Evolutionary conservation across 2,888 invertebrate genomes (phyloP).

Genomic region (Hanleya hanleyi): DNA sequence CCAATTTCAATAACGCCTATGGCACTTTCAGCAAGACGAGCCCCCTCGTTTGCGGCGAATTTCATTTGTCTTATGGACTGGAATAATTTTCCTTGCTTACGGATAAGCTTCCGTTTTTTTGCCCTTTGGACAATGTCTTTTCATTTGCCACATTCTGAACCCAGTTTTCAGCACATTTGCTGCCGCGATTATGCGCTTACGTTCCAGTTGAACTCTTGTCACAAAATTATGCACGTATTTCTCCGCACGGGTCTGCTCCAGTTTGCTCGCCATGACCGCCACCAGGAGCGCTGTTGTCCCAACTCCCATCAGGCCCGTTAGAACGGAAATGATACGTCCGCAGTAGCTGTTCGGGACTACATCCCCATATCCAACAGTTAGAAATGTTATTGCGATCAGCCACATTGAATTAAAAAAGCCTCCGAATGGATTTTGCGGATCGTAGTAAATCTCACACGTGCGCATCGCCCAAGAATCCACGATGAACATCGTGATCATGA

Average conservation of each 20-base stretch:
- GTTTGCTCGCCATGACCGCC: slow-evolving; percentile 55
- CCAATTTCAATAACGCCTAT: slow-evolving; percentile 2
- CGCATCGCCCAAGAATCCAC: slow-evolving; percentile 63
- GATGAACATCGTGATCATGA: slow-evolving; percentile 55
- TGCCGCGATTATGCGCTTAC: slow-evolving; percentile 50
- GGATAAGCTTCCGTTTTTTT: neutral
- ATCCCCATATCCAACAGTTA: slow-evolving; percentile 64
- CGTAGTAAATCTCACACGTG: slow-evolving; percentile 62
- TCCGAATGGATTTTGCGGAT: slow-evolving; percentile 33
- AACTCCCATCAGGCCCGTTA: slow-evolving; percentile 58
- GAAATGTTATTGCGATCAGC: slow-evolving; percentile 61
- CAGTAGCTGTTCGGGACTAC: slow-evolving; percentile 58
- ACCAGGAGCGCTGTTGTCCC: slow-evolving; percentile 60
- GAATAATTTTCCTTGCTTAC: neutral
- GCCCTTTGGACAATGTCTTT: slow-evolving; percentile 73
- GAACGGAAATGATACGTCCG: slow-evolving; percentile 59
- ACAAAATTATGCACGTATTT: slow-evolving; percentile 62
- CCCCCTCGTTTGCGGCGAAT: neutral
- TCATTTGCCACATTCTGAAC: slow-evolving; percentile 44
- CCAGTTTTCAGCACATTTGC: slow-evolving; percentile 57
- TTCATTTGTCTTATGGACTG: slow-evolving; percentile 2
- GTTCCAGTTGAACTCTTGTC: slow-evolving; percentile 53
- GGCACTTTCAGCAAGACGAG: neutral
- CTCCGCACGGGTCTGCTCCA: slow-evolving; percentile 58
- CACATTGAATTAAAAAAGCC: slow-evolving; percentile 60